Evolutionary conservation across 1,140 invertebrate genomes (phyloP).

Genomic region (Leguminivora glycinivorella): DNA sequence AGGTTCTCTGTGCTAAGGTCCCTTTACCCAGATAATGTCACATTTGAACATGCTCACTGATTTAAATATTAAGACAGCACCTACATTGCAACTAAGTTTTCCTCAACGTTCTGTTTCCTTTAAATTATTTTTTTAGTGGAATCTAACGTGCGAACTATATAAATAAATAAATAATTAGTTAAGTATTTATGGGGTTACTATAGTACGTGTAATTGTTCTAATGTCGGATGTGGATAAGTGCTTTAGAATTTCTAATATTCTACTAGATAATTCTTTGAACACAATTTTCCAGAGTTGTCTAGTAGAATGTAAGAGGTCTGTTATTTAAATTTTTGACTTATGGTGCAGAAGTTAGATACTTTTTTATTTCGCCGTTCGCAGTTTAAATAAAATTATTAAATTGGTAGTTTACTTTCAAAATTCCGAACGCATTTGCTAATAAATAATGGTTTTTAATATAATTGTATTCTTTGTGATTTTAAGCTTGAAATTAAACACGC

Average conservation of each 20-base stretch:
- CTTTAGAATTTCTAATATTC: neutral
- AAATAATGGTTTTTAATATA: no score
- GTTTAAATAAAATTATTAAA: neutral
- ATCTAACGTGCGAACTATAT: constrained; percentile 12
- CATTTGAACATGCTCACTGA: neutral
- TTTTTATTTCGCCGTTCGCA: neutral
- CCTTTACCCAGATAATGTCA: no score
- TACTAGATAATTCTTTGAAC: neutral
- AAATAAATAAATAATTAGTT: constrained; percentile 28
- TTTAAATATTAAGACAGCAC: neutral
- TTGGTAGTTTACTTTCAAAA: neutral
- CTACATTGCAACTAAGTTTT: neutral
- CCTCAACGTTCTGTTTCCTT: neutral
- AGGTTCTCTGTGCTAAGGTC: no score
- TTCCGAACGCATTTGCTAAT: neutral
- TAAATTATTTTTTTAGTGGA: neutral
- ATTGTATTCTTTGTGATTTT: neutral
- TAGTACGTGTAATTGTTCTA: constrained; percentile 23
- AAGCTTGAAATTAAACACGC: neutral
- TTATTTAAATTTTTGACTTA: neutral
- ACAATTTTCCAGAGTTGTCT: neutral
- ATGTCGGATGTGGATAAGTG: constrained; percentile 14
- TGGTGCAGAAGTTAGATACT: constrained; percentile 7
- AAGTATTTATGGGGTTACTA: constrained; percentile 28
- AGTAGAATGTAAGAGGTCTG: neutral